phyloP scores from a whole-genome alignment of 2,113 vertebrate genomes.

The Crotalus helleri region DNA sequence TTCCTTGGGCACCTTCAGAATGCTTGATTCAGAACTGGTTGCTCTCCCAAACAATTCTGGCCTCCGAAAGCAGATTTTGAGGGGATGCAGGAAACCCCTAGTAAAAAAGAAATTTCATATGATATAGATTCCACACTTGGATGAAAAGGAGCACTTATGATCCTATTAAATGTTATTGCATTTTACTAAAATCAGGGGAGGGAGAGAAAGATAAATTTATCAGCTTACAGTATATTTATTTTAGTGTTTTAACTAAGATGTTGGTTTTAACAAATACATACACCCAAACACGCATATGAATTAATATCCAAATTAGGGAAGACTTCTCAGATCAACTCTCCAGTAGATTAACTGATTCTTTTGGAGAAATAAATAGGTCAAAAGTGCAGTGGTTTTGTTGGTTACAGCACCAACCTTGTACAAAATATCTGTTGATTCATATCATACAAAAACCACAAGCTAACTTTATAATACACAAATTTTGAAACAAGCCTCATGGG shows the following conservation, averaged over 20 bases:
- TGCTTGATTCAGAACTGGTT: background rate
- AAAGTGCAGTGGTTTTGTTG: slow-evolving; percentile 38
- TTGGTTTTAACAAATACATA: background rate
- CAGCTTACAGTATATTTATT: background rate
- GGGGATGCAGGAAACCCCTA: background rate
- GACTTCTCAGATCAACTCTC: background rate
- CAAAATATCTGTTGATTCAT: slow-evolving; percentile 58
- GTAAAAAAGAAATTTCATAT: background rate
- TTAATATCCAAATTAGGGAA: background rate
- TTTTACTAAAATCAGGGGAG: background rate
- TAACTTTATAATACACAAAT: slow-evolving; percentile 53
- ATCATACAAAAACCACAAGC: slow-evolving; percentile 65
- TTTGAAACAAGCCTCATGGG: slow-evolving; percentile 60
- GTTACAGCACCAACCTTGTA: slow-evolving; percentile 51
- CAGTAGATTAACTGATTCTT: slow-evolving; percentile 20
- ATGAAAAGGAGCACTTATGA: background rate
- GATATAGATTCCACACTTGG: background rate
- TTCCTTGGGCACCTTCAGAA: background rate
- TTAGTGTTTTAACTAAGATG: background rate
- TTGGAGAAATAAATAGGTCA: slow-evolving; percentile 42
- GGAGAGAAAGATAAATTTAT: background rate
- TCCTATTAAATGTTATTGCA: background rate
- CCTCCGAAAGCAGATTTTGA: background rate
- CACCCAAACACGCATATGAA: background rate
- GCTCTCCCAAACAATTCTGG: background rate